Base-by-base conservation (phyloP, 1,140 invertebrate species). In the Proctacanthus coquilletti region DNA sequence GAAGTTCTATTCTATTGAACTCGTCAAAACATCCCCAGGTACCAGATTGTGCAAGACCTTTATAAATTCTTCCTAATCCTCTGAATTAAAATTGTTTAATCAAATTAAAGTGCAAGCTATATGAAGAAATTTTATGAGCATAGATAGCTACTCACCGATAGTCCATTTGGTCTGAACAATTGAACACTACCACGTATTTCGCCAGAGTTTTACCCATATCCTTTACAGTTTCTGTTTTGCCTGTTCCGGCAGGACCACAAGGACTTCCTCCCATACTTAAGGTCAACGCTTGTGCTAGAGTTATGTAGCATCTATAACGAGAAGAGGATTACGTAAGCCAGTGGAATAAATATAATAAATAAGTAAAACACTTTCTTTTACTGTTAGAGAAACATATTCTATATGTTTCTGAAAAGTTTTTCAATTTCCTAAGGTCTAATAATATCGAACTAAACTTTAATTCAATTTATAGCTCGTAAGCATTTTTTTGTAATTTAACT, bases 151-250 rank as follows among this genome's bases (percentile, higher is more conserved):
- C 3, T 17, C 76, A 86, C 69, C 87, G 73, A 59, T 93, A 96
- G 64, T 97, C 92, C 92, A 97, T 96, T 69, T 96, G 91, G 69
- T 97, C 93, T 3, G 91, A 95, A 53, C 93, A 97, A 65, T 97
- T 97, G 62, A 96, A 96, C 1, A 97, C 91, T 1, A 97, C 91
- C 2, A 96, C 89, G 57, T 95, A 96, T 65, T 96, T 96, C 13
- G 88, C 93, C 5, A 97, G 63, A 14, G 91, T 94, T 62, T 95
- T 91, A 2, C 91, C 93, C 92, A 97, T 96, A 51, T 96, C 93
- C 65, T 97, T 96, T 0, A 86, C 83, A 0, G 92, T 96, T 64
- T 96, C 93, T 0, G 92, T 96, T 65, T 96, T 97, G 2, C 91
- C 91, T 1, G 91, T 96, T 13, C 91, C 89, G 2, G 91, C 91